Evolutionary conservation across 2,888 invertebrate genomes (phyloP), one percentile per base, ranked within the genome.

Genomic region (Trissolcus japonicus): DNA sequence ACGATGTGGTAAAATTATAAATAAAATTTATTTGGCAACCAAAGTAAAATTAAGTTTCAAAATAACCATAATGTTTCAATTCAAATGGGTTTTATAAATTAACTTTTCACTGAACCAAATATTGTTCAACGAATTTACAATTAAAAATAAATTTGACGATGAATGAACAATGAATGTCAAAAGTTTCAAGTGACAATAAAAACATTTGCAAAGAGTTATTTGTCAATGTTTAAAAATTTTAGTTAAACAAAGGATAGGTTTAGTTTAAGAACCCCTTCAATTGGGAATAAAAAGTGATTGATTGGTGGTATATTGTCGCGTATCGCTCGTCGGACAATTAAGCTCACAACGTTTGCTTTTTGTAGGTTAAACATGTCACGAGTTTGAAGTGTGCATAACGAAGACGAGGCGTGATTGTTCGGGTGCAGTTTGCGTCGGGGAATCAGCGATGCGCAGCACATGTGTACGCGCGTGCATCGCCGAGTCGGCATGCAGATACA

Each of bases 1-100:
- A 72, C 56, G 77, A 76, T 68, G 76, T 62, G 78, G 59, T 76
- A 76, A 80, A 80, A 63, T 79, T 7, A 14, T 46, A 4, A 46
- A 46, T 46, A 46, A 4, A 46, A 46, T 19, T 19, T 46, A 4
- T 13, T 46, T 46, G 43, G 4, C 29, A 29, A 29, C 29, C 1
- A 1, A 29, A 29, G 1, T 29, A 7, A 29, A 29, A 7, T 4
- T 29, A 2, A 19, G 19, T 19, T 29, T 29, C 29, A 4, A 25
- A 25, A 25, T 25, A 4, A 25, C 2, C 25, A 6, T 25, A 25
- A 25, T 25, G n/a, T n/a, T n/a, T n/a, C n/a, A n/a, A n/a, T n/a
- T n/a, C n/a, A n/a, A n/a, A n/a, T n/a, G n/a, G n/a, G n/a, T n/a
- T n/a, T n/a, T n/a, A n/a, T n/a, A n/a, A n/a, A n/a, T n/a, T n/a